Evolutionary conservation across 2,888 invertebrate genomes (phyloP), one percentile per base, ranked within the genome.

Genomic region (Poecilus cupreus): DNA sequence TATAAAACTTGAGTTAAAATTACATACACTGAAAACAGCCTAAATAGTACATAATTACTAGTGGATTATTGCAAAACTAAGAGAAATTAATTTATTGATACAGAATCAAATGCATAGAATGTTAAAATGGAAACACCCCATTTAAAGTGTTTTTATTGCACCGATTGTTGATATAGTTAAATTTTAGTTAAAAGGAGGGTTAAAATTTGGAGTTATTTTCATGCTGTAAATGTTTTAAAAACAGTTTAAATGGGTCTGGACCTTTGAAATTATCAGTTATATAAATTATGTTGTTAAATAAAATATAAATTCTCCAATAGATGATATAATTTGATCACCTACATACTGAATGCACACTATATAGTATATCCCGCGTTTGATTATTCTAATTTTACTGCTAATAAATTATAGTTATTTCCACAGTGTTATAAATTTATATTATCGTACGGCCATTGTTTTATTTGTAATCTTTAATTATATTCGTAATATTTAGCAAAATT

Each of bases 1-100:
- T 60, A 60, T 60, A 60, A 43, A 77, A 77, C 20, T 54, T 68
- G 72, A 80, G 39, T 22, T 60, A 20, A 20, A 64, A 32, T 32
- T 64, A 78, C 22, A 64, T 26, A 78, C 37, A 57, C 20, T 72
- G 46, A 68, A 78, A 64, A 78, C 49, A 78, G 64, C 78, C 43
- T 64, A 37, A 32, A 22, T 18, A 70, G 72, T 51, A 51, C 22
- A 39, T 18, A 68, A 46, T 70, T 64, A 68, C 51, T 37, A 76
- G 43, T 54, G 24, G 37, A 57, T 54, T 77, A 77, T 77, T 77
- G 77, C 77, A 60, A 54, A 75, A 32, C 60, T 77, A 77, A 37
- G 11, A 32, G 26, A 76, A 51, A 76, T 32, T 24, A 64, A 64
- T 49, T 68, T 32, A 68, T 68, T 68, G 68, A 18, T 70, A 70